A percentile compares a stretch with the other conserved stretches of the same genome.
Evolutionary conservation across 2,888 invertebrate species (phyloP).

Genomic region (Drosophila nr. perissopoda): DNA sequence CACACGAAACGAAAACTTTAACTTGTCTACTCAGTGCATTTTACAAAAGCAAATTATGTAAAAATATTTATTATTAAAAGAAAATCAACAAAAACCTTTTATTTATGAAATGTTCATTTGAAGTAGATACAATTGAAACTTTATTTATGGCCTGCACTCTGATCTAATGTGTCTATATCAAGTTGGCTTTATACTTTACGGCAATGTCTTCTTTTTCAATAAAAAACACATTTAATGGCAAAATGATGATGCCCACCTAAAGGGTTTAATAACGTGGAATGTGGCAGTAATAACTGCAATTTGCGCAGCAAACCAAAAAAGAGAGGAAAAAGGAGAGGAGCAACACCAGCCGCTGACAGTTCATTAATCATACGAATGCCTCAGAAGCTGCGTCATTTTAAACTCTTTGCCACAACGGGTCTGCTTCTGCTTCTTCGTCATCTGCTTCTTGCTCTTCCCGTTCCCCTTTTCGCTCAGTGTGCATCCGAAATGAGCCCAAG

Average conservation of each 20-base stretch:
- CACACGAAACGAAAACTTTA: background rate
- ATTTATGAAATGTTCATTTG: background rate
- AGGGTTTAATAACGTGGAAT: conserved; percentile 10
- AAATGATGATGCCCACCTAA: background rate
- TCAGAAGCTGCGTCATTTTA: conserved; percentile 53
- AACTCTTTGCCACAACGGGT: conserved; percentile 25
- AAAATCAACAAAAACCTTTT: background rate
- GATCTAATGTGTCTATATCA: background rate
- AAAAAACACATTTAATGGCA: background rate
- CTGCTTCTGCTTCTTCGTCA: background rate
- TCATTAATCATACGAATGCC: conserved; percentile 61
- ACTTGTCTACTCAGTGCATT: background rate
- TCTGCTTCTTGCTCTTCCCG: background rate
- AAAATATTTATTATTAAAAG: background rate
- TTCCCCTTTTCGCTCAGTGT: conserved; percentile 1
- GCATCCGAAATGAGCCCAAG: conserved; percentile 39
- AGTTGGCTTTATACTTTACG: background rate
- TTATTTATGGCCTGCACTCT: background rate
- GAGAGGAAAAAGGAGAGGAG: background rate
- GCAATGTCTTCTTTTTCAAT: background rate
- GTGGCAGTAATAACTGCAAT: conserved; percentile 11
- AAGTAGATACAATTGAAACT: background rate
- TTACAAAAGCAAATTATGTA: no score
- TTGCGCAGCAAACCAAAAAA: conserved; percentile 5
- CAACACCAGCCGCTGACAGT: conserved; percentile 24